Evolutionary conservation across 2,113 vertebrate species (phyloP).

Genomic region (Rutilus rutilus): DNA sequence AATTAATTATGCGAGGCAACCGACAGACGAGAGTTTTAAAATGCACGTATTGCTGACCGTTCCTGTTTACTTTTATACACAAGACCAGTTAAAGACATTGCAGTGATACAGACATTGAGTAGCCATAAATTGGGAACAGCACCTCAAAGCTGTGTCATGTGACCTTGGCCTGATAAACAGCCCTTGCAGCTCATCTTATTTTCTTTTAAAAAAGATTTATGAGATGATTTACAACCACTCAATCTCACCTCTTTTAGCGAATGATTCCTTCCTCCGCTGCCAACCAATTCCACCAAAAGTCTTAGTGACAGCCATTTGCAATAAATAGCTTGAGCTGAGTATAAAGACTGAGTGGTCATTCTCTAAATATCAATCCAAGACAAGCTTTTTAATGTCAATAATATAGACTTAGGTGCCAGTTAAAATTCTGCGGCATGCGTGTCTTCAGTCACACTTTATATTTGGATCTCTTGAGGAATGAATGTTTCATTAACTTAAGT

Average conservation of each 20-base stretch:
- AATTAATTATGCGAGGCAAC: background rate
- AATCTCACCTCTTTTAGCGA: constrained; percentile 47
- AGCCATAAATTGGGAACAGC: constrained; percentile 58
- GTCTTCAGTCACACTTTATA: constrained; percentile 10
- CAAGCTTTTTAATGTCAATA: constrained; percentile 42
- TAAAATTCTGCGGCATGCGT: constrained; percentile 3
- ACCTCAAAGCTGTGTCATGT: constrained; percentile 67
- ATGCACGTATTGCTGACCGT: background rate
- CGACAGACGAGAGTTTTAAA: background rate
- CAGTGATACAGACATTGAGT: constrained; percentile 57
- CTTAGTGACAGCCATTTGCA: constrained; percentile 28
- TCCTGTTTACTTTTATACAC: constrained; percentile 28
- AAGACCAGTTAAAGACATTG: constrained; percentile 48
- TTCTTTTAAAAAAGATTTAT: constrained; percentile 65
- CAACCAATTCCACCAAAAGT: constrained; percentile 37
- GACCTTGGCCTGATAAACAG: constrained; percentile 38
- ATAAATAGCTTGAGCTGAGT: constrained; percentile 39
- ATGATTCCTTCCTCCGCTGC: constrained; percentile 41
- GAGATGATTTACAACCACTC: constrained; percentile 60
- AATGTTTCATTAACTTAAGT: constrained; percentile 36
- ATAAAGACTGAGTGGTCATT: constrained; percentile 23
- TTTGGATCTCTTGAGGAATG: constrained; percentile 6
- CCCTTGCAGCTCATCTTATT: constrained; percentile 40
- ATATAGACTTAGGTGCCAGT: constrained; percentile 38
- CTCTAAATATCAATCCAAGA: constrained; percentile 40